Percentiles rank a stretch among this genome's conserved stretches.
Conservation (phyloP, 2,797 vertebrate species). For the Chelon auratus region DNA sequence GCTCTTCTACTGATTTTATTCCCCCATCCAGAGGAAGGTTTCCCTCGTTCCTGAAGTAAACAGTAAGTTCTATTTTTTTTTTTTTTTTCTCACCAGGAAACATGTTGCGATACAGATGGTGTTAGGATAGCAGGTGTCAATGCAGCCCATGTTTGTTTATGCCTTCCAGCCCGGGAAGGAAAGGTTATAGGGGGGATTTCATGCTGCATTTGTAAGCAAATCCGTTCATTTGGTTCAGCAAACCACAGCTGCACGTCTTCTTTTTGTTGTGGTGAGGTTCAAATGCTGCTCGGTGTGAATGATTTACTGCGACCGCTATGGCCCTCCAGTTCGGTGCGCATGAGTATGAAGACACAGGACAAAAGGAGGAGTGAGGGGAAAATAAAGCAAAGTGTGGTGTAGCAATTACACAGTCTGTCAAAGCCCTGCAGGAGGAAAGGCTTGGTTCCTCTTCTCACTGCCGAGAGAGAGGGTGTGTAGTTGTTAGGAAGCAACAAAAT, state of each 20-base stretch:
- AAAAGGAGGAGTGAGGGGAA: conserved; percentile 31
- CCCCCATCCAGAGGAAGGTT: not conserved
- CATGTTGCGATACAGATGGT: not conserved
- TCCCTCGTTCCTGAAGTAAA: not conserved
- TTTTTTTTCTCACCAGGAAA: not conserved
- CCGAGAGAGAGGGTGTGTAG: conserved; percentile 9
- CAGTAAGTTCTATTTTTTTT: not conserved
- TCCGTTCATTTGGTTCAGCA: not conserved
- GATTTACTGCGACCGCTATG: conserved; percentile 24
- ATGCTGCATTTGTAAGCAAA: not conserved
- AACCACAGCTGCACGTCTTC: conserved; percentile 1
- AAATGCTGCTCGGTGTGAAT: conserved; percentile 38
- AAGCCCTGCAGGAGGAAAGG: conserved; percentile 38
- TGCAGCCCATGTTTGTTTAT: conserved; percentile 4
- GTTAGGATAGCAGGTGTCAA: conserved; percentile 10
- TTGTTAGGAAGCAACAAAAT: conserved; percentile 38
- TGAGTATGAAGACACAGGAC: conserved; percentile 30
- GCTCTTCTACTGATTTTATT: not conserved
- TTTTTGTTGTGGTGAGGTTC: not conserved
- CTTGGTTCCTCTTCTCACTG: conserved; percentile 29
- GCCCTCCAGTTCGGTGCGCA: conserved; percentile 11
- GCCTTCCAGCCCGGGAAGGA: not conserved
- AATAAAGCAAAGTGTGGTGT: conserved; percentile 51
- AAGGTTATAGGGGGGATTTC: not conserved
- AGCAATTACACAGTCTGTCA: conserved; percentile 69